Base-by-base conservation (phyloP, 1,140 invertebrate genomes). In the Goniozus legneri region DNA sequence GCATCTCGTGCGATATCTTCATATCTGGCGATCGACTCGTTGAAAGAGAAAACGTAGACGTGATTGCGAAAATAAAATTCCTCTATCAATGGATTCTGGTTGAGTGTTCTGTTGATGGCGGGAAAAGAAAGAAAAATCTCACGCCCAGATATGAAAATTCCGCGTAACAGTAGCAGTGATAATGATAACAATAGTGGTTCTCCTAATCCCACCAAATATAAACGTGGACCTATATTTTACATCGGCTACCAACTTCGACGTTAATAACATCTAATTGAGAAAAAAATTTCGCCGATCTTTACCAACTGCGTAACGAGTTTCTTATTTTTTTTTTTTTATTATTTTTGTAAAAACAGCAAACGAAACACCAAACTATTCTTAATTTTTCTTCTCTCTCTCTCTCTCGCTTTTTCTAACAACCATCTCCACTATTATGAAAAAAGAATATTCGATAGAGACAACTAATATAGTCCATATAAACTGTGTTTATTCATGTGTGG, bases 301-400 rank as follows among this genome's bases (percentile, higher is more conserved):
- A 54, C 37, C 60, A 59, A 55, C 54, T 46, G 58, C 61, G 48
- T 60, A 69, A 73, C 64, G 50, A n/a, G n/a, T n/a, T n/a, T n/a
- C n/a, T n/a, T n/a, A n/a, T n/a, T n/a, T n/a, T n/a, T n/a, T n/a
- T n/a, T n/a, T n/a, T n/a, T n/a, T n/a, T n/a, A n/a, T n/a, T n/a
- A n/a, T n/a, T 58, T 69, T 63, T 61, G 38, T 62, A 62, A 10
- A 73, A 71, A 69, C 64, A 71, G 64, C 67, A 72, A 71, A 74
- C 62, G 59, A 69, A 74, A 74, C 66, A 70, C 60, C 65, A 67
- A 73, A 63, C 69, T 72, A 72, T 64, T 60, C 60, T 60, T n/a
- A n/a, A n/a, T n/a, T n/a, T n/a, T n/a, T n/a, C n/a, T n/a, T n/a
- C n/a, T n/a, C n/a, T n/a, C n/a, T n/a, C n/a, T n/a, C n/a, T n/a